Base-by-base conservation (phyloP, 2,888 invertebrate species). In the Torymus tubicola region DNA sequence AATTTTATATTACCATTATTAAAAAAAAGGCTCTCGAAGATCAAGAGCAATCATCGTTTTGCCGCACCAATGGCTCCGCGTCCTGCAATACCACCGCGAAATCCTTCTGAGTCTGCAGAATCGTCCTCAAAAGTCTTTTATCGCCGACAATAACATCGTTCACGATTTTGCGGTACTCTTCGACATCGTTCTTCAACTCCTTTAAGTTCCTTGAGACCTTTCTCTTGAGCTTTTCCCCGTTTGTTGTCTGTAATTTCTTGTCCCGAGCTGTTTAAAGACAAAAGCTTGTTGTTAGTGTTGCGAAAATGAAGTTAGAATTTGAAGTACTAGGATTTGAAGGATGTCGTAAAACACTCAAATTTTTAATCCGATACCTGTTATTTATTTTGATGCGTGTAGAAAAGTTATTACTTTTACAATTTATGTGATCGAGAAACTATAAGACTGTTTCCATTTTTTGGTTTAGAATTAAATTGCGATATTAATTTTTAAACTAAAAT, bases 81-180 rank as follows among this genome's bases (percentile, higher is more conserved):
- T 77, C 52, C 13, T 91, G 91, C 84, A 93, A 93, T 0, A 93
- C 93, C 81, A 94, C 91, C 85, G 93, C 93, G 84, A 94, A 90
- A 81, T 93, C 91, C 83, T 91, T 91, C 83, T 94, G 93, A 82
- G 93, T 93, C 70, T 92, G 92, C 72, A 94, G 91, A 14, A 93
- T 92, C 84, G 93, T 93, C 53, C 93, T 90, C 64, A 94, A 89
- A 84, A 92, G 92, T 87, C 93, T 93, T 85, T 93, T 93, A 87
- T 94, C 93, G 0, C 94, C 94, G 82, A 92, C 91, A 2, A 92
- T 91, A 0, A 93, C 92, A 73, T 94, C 93, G 63, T 93, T 93
- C 10, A 94, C 89, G 83, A 93, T 92, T 58, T 92, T 91, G 2
- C 94, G 92, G 85, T 93, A 93, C 8, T 90, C 89, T 12, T 91